A percentile compares a stretch with the other conserved stretches of the same genome.
phyloP scores from a whole-genome alignment of 1,140 invertebrate genomes.

The Sesamia nonagrioides region DNA sequence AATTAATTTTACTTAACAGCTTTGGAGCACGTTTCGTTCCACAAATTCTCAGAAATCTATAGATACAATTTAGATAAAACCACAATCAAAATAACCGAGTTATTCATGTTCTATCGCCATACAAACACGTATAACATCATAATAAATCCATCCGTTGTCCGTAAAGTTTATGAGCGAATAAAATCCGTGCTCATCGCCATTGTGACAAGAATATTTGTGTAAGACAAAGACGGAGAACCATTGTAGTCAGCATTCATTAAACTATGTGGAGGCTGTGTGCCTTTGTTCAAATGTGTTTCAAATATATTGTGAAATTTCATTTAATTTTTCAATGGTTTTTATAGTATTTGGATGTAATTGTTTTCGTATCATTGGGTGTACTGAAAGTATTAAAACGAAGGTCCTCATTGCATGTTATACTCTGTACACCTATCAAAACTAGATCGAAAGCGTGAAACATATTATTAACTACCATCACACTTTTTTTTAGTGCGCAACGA shows the following conservation, averaged over 20 bases:
- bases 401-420: too few relatives aligned
- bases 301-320: too few relatives aligned
- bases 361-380: too few relatives aligned
- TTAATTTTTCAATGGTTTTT: neutral
- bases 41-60: too few relatives aligned
- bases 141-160: constrained; percentile 34
- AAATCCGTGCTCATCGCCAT: constrained; percentile 17
- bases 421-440: too few relatives aligned
- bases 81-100: neutral
- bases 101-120: constrained; percentile 5
- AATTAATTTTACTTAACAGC: too few relatives aligned
- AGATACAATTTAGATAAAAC: neutral
- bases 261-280: neutral
- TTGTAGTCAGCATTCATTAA: constrained; percentile 35
- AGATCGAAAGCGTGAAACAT: too few relatives aligned
- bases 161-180: constrained; percentile 35
- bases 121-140: constrained; percentile 42
- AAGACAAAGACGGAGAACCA: constrained; percentile 25
- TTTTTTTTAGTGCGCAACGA: too few relatives aligned
- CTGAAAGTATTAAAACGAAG: too few relatives aligned
- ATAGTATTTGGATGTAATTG: too few relatives aligned
- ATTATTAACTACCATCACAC: too few relatives aligned
- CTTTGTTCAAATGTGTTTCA: constrained; percentile 3
- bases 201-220: constrained; percentile 20
- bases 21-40: too few relatives aligned